Base-by-base conservation (phyloP, 2,888 invertebrate species). In the Melikaiella ostensackeni region DNA sequence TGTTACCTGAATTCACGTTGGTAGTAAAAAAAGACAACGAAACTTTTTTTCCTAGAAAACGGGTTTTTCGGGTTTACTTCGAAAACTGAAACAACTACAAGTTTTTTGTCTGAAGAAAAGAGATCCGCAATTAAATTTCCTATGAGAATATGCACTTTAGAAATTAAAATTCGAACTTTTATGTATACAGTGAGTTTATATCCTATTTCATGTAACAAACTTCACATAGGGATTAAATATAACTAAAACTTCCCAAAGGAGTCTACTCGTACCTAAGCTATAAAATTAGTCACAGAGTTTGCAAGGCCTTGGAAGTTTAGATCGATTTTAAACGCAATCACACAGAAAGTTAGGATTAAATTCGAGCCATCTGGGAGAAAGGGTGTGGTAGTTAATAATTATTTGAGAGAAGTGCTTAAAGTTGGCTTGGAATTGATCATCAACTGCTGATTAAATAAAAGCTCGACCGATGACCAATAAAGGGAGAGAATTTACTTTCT, bases 251-350 rank as follows among this genome's bases (percentile, higher is more conserved):
- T 24, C 42, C n/a, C 19, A n/a, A 19, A 70, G 30, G 50, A 70
- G 30, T 70, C 27, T 70, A 9, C 38, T 64, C 16, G n/a, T 27
- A 27, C n/a, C 30, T 50, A 50, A 38, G 13, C 13, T 38, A 35
- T 11, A 13, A 70, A 46, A 70, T 70, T 46, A 70, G 11, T 57
- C 57, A 24, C 57, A 24, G 24, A 57, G 70, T 46, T 70, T 50
- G n/a, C 27, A 19, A 46, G 30, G 50, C 5, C 50, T 50, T 46
- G n/a, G n/a, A 70, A 70, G 70, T 70, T 70, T 42, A 50, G 50
- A 70, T 70, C 50, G 46, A 70, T 50, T 30, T 50, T 46, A 70
- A 70, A 70, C 46, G 46, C 30, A 70, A 70, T 70, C 46, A 70
- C n/a, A 46, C 46, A 70, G n/a, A 42, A 27, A 46, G 70, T 70